phyloP scores from a whole-genome alignment of 2,797 vertebrate species.

The Hydrophis major region DNA sequence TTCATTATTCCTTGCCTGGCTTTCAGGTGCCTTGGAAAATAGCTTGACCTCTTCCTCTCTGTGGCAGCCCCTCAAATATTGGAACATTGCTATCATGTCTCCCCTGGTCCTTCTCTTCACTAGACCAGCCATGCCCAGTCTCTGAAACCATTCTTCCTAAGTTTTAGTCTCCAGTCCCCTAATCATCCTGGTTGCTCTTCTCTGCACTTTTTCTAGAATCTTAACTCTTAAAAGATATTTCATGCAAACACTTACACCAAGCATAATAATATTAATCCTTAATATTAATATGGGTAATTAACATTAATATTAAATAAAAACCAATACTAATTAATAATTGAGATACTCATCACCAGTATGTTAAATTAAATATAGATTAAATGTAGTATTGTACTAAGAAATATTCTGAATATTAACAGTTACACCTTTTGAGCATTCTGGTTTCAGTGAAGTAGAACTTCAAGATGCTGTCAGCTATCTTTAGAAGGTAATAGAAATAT shows the following conservation, averaged over 20 bases:
- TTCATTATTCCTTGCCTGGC: no score
- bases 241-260: background rate
- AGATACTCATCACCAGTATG: background rate
- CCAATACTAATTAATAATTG: background rate
- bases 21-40: no score
- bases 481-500: slow-evolving; percentile 1
- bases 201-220: no score
- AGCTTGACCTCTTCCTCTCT: no score
- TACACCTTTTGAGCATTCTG: slow-evolving; percentile 11
- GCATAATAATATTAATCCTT: background rate
- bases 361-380: background rate
- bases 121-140: no score
- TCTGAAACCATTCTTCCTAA: no score
- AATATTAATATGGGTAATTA: background rate
- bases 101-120: no score
- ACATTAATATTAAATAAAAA: background rate
- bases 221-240: background rate
- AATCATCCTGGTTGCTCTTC: no score
- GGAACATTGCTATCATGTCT: no score
- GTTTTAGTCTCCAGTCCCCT: no score
- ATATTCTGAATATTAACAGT: background rate
- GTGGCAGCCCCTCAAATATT: no score
- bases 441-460: slow-evolving; percentile 6
- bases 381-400: background rate
- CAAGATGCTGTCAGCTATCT: slow-evolving; percentile 17